phyloP scores from a whole-genome alignment of 1,140 invertebrate genomes.

The Galleria mellonella region DNA sequence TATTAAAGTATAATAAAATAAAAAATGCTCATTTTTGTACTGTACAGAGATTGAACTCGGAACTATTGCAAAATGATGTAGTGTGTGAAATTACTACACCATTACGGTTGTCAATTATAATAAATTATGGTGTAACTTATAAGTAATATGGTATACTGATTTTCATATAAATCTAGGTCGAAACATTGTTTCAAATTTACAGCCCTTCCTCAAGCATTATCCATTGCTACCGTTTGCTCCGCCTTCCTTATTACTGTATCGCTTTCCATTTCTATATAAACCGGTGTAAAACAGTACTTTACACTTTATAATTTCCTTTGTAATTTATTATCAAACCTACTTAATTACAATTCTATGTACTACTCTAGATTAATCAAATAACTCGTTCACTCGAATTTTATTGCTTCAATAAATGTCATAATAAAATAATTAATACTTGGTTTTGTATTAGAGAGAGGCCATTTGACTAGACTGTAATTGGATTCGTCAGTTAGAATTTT shows the following conservation, averaged over 20 bases:
- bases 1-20: too few relatives aligned
- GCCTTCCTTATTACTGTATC: constrained; percentile 37
- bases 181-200: constrained; percentile 13
- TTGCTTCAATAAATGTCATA: constrained; percentile 16
- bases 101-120: too few relatives aligned
- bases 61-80: too few relatives aligned
- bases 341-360: constrained; percentile 8
- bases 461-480: neutral
- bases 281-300: constrained; percentile 16
- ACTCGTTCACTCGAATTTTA: constrained; percentile 6
- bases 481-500: too few relatives aligned
- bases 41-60: too few relatives aligned
- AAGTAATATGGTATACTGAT: too few relatives aligned
- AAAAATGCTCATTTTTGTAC: too few relatives aligned
- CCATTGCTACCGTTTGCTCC: constrained; percentile 28
- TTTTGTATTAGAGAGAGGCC: neutral
- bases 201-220: constrained; percentile 18
- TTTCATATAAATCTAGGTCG: too few relatives aligned
- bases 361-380: constrained; percentile 17
- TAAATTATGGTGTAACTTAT: too few relatives aligned
- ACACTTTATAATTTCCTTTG: constrained; percentile 16
- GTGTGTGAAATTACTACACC: too few relatives aligned
- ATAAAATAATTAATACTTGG: constrained; percentile 14
- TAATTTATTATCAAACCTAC: constrained; percentile 16
- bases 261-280: constrained; percentile 34